Evolutionary conservation across 2,888 invertebrate genomes (phyloP).

Genomic region (Drosophila meridionalis): DNA sequence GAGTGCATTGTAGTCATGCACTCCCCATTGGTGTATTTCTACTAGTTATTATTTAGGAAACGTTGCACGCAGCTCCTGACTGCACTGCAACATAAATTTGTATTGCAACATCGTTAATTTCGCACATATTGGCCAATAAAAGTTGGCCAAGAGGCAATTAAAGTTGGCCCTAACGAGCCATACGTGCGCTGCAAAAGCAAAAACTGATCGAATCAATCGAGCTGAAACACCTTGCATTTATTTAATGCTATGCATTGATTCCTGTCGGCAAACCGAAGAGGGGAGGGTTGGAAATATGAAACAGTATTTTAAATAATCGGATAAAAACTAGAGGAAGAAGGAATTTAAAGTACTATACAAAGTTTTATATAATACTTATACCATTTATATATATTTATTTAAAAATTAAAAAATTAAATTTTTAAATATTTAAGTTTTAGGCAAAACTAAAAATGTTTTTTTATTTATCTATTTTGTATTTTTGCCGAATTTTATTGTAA

Average conservation of each 20-base stretch:
- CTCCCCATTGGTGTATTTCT: too few relatives aligned
- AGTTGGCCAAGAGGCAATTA: slow-evolving; percentile 49
- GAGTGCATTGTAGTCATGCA: neutral
- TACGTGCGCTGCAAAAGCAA: slow-evolving; percentile 63
- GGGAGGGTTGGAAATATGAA: neutral
- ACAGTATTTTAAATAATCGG: neutral
- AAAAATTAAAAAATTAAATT: too few relatives aligned
- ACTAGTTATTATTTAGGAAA: neutral
- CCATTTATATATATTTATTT: too few relatives aligned
- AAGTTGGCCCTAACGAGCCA: slow-evolving; percentile 48
- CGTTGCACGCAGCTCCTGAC: slow-evolving; percentile 24
- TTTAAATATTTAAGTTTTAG: too few relatives aligned
- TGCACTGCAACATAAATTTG: slow-evolving; percentile 50
- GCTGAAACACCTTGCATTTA: neutral
- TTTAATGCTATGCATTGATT: slow-evolving; percentile 56
- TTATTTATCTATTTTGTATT: too few relatives aligned
- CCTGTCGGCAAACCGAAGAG: neutral
- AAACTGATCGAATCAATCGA: slow-evolving; percentile 13
- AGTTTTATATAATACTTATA: too few relatives aligned
- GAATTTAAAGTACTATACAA: too few relatives aligned
- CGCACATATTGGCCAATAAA: slow-evolving; percentile 62
- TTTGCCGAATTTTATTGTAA: too few relatives aligned
- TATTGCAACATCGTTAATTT: slow-evolving; percentile 57
- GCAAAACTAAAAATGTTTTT: too few relatives aligned
- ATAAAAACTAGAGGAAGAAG: neutral